These are phyloP conservation scores for Daktulosphaira vitifoliae DNA, from an alignment of 1,140 invertebrate genomes.

Conservation along the genomic window DNA sequence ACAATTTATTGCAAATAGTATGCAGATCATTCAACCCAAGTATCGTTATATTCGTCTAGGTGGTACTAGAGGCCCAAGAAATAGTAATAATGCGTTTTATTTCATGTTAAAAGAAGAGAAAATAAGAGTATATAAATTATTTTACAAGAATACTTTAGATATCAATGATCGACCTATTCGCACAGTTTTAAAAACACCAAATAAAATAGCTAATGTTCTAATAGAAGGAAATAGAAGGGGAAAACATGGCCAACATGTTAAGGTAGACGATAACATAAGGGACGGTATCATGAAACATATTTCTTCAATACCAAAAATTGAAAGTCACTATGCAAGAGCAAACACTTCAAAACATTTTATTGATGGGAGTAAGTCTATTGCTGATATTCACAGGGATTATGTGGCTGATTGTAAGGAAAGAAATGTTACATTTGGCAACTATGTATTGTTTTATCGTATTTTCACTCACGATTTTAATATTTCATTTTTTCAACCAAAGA, in stretches of 20 bases:
- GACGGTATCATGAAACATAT: constrained; percentile 34
- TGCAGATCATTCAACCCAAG: constrained; percentile 1
- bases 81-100: constrained; percentile 30
- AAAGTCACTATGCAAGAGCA: constrained; percentile 35
- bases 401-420: constrained; percentile 29
- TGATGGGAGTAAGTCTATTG: constrained; percentile 31
- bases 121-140: constrained; percentile 29
- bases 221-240: neutral
- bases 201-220: neutral
- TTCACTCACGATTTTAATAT: constrained; percentile 38
- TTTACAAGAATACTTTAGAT: constrained; percentile 28
- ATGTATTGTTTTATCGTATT: constrained; percentile 34
- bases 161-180: constrained; percentile 26
- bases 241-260: constrained; percentile 34
- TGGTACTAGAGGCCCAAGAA: constrained; percentile 18
- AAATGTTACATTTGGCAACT: constrained; percentile 34
- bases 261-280: constrained; percentile 17
- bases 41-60: constrained; percentile 16
- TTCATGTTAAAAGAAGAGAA: constrained; percentile 5
- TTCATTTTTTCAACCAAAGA: constrained; percentile 37
- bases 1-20: constrained; percentile 21
- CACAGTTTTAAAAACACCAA: constrained; percentile 28
- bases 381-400: constrained; percentile 35
- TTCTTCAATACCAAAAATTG: constrained; percentile 35
- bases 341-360: constrained; percentile 33